phyloP scores from a whole-genome alignment of 2,113 vertebrate species.

The Corapipo altera region DNA sequence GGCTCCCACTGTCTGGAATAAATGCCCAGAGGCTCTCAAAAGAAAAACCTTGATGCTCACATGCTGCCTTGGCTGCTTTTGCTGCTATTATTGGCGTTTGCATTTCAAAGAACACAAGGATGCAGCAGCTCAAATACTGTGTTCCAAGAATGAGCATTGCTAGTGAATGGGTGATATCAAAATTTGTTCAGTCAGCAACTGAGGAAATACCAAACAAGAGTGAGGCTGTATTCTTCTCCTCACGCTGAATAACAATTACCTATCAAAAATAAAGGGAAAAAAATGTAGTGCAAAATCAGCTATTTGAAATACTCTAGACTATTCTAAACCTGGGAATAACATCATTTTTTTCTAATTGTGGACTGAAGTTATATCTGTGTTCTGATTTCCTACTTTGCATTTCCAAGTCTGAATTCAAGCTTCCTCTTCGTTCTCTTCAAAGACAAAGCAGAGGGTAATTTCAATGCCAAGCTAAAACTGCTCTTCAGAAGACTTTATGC shows the following conservation, averaged over 20 bases:
- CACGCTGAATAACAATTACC: neutral
- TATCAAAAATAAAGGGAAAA: neutral
- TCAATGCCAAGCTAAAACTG: neutral
- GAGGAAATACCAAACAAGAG: neutral
- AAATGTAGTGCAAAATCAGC: neutral
- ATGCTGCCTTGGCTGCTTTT: neutral
- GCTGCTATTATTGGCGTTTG: neutral
- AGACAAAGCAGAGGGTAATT: neutral
- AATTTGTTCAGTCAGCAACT: neutral
- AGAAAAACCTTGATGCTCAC: slow-evolving; percentile 2
- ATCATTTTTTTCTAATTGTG: neutral
- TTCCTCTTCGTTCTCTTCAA: neutral
- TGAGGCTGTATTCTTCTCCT: neutral
- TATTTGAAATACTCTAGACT: neutral
- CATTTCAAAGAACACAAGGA: neutral
- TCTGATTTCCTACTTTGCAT: neutral
- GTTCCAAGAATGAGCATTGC: neutral
- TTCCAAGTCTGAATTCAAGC: neutral
- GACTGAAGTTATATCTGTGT: neutral
- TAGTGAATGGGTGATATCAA: neutral
- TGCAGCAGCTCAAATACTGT: neutral
- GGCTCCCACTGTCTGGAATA: neutral
- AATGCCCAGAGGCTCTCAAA: neutral
- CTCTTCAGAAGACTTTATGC: neutral
- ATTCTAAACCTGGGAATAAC: neutral